phyloP scores from a whole-genome alignment of 2,888 invertebrate species.

The Altica lythri region DNA sequence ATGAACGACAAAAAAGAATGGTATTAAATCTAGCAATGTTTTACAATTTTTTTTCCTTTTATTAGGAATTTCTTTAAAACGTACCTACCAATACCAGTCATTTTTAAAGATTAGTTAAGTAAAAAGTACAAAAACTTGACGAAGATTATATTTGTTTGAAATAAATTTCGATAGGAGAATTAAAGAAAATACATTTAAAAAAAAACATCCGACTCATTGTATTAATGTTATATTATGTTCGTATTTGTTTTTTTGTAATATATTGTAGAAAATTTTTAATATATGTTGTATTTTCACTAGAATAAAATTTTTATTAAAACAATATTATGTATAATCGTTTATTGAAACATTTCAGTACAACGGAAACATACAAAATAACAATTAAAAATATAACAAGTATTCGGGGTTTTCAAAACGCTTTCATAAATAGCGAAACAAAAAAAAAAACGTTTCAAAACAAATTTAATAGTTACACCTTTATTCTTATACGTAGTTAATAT shows the following conservation, averaged over 20 bases:
- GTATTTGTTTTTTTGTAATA: slow-evolving; percentile 25
- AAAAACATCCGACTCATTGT: slow-evolving; percentile 11
- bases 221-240: slow-evolving; percentile 24
- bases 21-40: too few relatives aligned
- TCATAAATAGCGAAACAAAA: background rate
- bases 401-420: slow-evolving; percentile 13
- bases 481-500: slow-evolving; percentile 7
- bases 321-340: background rate
- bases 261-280: slow-evolving; percentile 29
- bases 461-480: background rate
- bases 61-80: too few relatives aligned
- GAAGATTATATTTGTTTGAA: too few relatives aligned
- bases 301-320: slow-evolving; percentile 24
- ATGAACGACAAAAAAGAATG: too few relatives aligned
- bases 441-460: slow-evolving; percentile 4
- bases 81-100: too few relatives aligned
- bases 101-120: too few relatives aligned
- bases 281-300: slow-evolving; percentile 30
- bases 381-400: slow-evolving; percentile 16
- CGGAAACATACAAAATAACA: slow-evolving; percentile 15
- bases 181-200: too few relatives aligned
- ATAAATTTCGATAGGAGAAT: too few relatives aligned
- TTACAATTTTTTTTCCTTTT: too few relatives aligned
- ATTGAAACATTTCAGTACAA: slow-evolving; percentile 3
- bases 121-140: too few relatives aligned